phyloP scores from a whole-genome alignment of 2,888 invertebrate species.

The Pseudococcus longispinus region DNA sequence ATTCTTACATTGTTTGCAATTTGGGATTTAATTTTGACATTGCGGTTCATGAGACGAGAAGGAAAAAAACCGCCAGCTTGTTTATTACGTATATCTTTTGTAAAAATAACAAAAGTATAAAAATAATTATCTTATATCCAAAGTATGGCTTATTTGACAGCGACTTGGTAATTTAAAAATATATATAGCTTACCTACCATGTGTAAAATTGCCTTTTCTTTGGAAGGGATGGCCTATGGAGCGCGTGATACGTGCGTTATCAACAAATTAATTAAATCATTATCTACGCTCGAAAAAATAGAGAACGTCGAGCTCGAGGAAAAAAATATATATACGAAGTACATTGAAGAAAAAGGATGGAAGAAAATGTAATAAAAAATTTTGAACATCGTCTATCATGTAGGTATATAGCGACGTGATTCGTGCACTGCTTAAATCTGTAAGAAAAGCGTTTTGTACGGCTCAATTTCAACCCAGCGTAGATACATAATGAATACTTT shows the following conservation, averaged over 20 bases:
- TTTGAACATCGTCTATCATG: conserved; percentile 15
- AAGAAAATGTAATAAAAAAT: conserved; percentile 28
- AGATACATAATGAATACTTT: conserved; percentile 50
- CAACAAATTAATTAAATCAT: conserved; percentile 8
- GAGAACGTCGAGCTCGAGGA: neutral
- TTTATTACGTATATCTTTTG: neutral
- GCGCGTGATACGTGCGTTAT: neutral
- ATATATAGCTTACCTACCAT: neutral
- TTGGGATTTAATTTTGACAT: no score
- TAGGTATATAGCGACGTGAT: conserved; percentile 18
- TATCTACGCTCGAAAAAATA: neutral
- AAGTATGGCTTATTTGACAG: neutral
- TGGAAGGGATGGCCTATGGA: neutral
- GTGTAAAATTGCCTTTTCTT: conserved; percentile 11
- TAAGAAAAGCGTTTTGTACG: conserved; percentile 23
- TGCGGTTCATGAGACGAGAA: no score
- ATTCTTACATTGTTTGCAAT: no score
- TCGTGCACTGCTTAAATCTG: conserved; percentile 31
- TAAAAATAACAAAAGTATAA: neutral
- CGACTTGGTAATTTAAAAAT: neutral
- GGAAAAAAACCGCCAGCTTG: neutral
- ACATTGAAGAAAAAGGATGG: neutral
- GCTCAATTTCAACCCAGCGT: conserved; percentile 25
- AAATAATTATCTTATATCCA: neutral
- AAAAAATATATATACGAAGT: neutral